phyloP scores from a whole-genome alignment of 2,113 vertebrate genomes.

The Gnathonemus echidnorhynchus region DNA sequence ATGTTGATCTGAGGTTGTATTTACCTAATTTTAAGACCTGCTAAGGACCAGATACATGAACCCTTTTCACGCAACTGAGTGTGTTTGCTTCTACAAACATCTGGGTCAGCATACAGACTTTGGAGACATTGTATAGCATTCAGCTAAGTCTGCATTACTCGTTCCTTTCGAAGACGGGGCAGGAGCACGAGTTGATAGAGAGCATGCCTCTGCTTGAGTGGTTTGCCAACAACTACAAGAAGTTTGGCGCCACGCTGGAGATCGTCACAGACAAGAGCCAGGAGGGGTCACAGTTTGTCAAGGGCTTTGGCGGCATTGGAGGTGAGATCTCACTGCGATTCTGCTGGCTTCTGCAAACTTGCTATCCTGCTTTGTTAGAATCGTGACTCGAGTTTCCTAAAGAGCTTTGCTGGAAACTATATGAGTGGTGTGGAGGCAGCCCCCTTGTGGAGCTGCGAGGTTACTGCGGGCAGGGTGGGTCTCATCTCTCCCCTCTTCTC shows the following conservation, averaged over 20 bases:
- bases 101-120: background rate
- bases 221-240: slow-evolving; percentile 99
- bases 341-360: background rate
- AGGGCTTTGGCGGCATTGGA: slow-evolving; percentile 99
- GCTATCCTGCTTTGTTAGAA: background rate
- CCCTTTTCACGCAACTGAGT: background rate
- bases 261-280: slow-evolving; percentile 99
- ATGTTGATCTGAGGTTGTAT: background rate
- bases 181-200: slow-evolving; percentile 96
- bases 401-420: background rate
- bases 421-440: background rate
- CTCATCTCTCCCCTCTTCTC: background rate
- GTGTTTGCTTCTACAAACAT: background rate
- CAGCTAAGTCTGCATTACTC: background rate
- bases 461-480: background rate
- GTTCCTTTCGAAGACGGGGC: slow-evolving; percentile 73
- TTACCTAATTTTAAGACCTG: background rate
- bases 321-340: slow-evolving; percentile 60
- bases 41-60: background rate
- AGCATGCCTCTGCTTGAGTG: slow-evolving; percentile 98
- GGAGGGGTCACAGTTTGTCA: slow-evolving; percentile 98
- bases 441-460: background rate
- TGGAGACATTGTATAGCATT: background rate
- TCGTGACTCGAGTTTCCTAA: background rate
- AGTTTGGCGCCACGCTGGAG: slow-evolving; percentile 97